Percentiles rank a stretch among this genome's conserved stretches.
Evolutionary conservation across 2,113 vertebrate species (phyloP).

Genomic region (Hylia prasina): DNA sequence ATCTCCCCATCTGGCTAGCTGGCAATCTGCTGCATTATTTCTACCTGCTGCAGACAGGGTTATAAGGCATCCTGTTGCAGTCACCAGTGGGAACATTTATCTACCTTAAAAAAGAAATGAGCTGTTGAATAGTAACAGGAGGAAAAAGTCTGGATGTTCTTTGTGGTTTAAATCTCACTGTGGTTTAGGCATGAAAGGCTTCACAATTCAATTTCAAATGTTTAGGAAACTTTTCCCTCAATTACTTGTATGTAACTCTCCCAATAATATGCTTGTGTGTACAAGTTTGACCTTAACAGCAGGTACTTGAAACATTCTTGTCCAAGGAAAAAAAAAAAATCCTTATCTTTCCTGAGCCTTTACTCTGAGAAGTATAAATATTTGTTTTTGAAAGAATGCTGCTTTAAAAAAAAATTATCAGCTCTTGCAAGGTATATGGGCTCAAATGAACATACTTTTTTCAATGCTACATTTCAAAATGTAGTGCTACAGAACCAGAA

Average conservation of each 20-base stretch:
- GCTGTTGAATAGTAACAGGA: neutral
- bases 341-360: neutral
- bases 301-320: neutral
- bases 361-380: slow-evolving; percentile 1
- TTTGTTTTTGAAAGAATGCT: neutral
- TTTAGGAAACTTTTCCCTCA: neutral
- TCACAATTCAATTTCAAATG: neutral
- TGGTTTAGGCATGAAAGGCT: neutral
- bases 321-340: neutral
- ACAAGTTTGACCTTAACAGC: neutral
- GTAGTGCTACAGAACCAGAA: neutral
- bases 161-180: neutral
- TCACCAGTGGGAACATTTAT: neutral
- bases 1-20: neutral
- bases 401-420: neutral
- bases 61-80: neutral
- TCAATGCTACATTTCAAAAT: neutral
- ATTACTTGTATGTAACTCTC: neutral
- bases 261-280: neutral
- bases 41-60: neutral
- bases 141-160: neutral
- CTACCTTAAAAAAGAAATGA: neutral
- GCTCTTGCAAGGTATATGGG: neutral
- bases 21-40: neutral
- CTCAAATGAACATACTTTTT: neutral